Base-by-base conservation (phyloP, 2,888 invertebrate genomes). In the Agrochola macilenta region DNA sequence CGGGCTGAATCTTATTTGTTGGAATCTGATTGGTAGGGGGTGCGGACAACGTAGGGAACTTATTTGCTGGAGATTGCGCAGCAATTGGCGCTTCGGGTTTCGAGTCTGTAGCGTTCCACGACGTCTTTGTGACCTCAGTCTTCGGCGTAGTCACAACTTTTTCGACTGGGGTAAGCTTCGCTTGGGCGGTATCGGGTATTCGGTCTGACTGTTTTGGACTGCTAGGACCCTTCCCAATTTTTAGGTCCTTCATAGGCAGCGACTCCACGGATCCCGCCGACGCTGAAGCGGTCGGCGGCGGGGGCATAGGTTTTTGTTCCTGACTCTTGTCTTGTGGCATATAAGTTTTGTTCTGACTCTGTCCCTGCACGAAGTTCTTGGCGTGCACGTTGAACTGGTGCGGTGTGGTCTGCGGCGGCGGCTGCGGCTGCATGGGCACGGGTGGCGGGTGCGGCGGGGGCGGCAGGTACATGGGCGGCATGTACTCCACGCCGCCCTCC, bases 321-420 rank as follows among this genome's bases (percentile, higher is more conserved):
- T 90, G 95, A 64, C 54, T 87, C 79, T 95, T 95, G 43, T 94
- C 94, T 5, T 90, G 91, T 0, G 90, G 92, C 2, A 90, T 84
- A 80, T 91, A 95, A 8, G 87, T 91, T 74, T 83, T 89, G 69
- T 88, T 88, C 69, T 95, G 95, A 79, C 92, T 92, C 72, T 96
- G 96, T 8, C 95, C 95, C 66, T 94, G 95, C 8, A 97, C 96
- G 91, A 96, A 97, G 89, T 96, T 97, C 87, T 95, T 97, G 2
- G 97, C 97, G 82, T 97, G 96, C 12, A 97, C 97, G 81, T 97
- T 96, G 91, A 97, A 95, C 90, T 96, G 95, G 87, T 97, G 96
- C 35, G 96, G 94, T 68, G 88, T 89, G 26, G 93, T 88, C 61
- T 94, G 89, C 49, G 92, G 94, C 11, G 89, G 89, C 60, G 92